Conservation (phyloP, 2,888 invertebrate species). For the Pandemis corylana region DNA sequence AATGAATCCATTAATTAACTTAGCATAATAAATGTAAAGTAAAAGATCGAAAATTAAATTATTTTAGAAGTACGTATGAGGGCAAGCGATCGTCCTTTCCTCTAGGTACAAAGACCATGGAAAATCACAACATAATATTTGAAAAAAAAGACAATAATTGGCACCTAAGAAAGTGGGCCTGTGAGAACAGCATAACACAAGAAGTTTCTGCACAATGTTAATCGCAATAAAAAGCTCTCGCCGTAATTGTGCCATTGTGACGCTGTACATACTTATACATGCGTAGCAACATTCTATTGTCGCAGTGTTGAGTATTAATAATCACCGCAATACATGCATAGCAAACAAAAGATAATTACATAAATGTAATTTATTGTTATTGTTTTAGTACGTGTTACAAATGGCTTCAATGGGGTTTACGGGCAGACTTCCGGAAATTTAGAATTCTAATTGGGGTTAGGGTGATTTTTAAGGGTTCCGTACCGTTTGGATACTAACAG, state of each 20-base stretch:
- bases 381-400: slow-evolving; percentile 31
- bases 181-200: slow-evolving; percentile 57
- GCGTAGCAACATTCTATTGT: slow-evolving; percentile 45
- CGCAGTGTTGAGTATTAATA: slow-evolving; percentile 43
- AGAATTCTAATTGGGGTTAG: not conserved
- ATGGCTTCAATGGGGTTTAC: slow-evolving; percentile 1
- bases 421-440: slow-evolving; percentile 3
- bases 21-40: no score
- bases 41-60: not conserved
- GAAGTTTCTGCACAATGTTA: slow-evolving; percentile 58
- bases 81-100: not conserved
- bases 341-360: slow-evolving; percentile 28
- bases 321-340: slow-evolving; percentile 35
- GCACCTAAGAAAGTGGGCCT: slow-evolving; percentile 57
- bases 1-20: no score
- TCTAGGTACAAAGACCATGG: no score
- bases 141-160: not conserved
- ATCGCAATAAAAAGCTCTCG: slow-evolving; percentile 63
- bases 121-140: not conserved
- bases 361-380: slow-evolving; percentile 32
- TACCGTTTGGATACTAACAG: no score
- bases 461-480: not conserved
- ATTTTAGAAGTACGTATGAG: not conserved
- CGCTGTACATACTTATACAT: slow-evolving; percentile 45
- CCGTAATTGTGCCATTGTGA: slow-evolving; percentile 66